These are phyloP conservation scores for Gasterosteus nipponicus DNA, from an alignment of 2,113 vertebrate species.

Conservation along the genomic window DNA sequence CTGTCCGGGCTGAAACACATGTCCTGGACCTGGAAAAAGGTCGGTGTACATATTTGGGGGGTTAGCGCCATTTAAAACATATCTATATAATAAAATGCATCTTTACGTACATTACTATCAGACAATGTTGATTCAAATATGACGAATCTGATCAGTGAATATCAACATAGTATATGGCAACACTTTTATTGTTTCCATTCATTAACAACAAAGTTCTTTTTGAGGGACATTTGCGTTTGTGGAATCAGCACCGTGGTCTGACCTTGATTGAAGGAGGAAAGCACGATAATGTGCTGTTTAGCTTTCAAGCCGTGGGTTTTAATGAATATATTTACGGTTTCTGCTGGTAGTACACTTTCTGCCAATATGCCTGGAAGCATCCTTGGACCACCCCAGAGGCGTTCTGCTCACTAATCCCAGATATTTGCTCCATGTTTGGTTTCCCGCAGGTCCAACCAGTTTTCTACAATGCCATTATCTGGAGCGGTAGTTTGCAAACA, in stretches of 20 bases:
- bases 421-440: neutral
- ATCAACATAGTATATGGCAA: neutral
- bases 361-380: neutral
- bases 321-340: neutral
- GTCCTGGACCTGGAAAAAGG: slow-evolving; percentile 90
- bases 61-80: neutral
- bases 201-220: neutral
- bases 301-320: neutral
- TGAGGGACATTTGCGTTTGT: neutral
- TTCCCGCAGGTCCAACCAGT: neutral
- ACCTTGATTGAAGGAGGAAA: neutral
- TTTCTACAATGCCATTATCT: neutral
- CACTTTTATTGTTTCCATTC: neutral
- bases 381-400: neutral
- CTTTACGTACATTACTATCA: neutral
- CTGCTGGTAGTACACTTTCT: neutral
- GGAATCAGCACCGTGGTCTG: neutral
- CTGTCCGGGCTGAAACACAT: slow-evolving; percentile 99
- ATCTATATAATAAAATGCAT: neutral
- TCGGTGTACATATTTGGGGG: neutral
- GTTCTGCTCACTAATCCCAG: neutral
- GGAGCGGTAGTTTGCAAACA: neutral
- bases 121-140: too few relatives aligned
- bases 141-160: neutral
- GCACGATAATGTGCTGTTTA: neutral